These are phyloP conservation scores for Platygyra sinensis DNA, from an alignment of 64 coral and sea anemone genomes.

Conservation along the genomic window DNA sequence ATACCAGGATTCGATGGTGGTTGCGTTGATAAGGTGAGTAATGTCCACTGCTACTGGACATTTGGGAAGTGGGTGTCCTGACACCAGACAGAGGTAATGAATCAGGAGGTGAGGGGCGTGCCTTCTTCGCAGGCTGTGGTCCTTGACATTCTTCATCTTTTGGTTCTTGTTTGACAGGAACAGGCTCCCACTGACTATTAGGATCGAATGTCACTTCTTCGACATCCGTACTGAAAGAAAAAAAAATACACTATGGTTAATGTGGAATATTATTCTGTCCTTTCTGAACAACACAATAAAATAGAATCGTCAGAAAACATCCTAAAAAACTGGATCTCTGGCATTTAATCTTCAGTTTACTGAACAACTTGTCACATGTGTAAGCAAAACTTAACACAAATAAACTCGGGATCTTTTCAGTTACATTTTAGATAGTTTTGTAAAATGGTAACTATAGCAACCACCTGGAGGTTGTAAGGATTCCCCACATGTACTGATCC, in stretches of 20 bases:
- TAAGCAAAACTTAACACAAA: no score
- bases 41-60: constrained; percentile 76
- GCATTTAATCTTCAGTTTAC: no score
- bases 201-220: constrained; percentile 97
- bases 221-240: constrained; percentile 69
- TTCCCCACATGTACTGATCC: constrained; percentile 76
- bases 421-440: no score
- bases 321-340: no score
- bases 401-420: no score
- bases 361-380: no score
- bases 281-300: no score
- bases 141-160: constrained; percentile 94
- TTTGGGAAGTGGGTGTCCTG: constrained; percentile 59
- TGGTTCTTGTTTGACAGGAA: constrained; percentile 82
- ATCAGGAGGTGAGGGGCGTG: constrained; percentile 76
- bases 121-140: constrained; percentile 77
- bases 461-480: constrained; percentile 59
- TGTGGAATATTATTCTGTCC: neutral
- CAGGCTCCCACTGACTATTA: constrained; percentile 91
- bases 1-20: constrained; percentile 80
- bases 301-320: no score
- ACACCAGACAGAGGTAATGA: constrained; percentile 63
- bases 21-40: constrained; percentile 84
- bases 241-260: neutral
- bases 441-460: constrained; percentile 17